Evolutionary conservation across 2,113 vertebrate species (phyloP).

Genomic region (Aegithalos caudatus): DNA sequence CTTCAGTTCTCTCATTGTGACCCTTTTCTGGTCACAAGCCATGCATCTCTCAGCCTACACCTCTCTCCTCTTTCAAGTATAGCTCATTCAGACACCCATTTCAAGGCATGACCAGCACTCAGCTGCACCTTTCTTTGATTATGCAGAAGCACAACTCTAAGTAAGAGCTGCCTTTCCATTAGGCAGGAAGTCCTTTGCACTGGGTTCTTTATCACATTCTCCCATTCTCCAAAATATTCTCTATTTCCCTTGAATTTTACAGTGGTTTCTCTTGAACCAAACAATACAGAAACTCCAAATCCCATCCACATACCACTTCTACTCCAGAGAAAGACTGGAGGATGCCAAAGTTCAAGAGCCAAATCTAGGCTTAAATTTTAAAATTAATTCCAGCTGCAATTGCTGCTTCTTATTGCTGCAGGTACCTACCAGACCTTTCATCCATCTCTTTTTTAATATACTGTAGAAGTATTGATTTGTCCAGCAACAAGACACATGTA

Average conservation of each 20-base stretch:
- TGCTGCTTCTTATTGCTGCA: neutral
- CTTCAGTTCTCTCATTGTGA: fast-evolving
- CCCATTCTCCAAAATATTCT: neutral
- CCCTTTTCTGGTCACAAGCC: neutral
- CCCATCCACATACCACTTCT: neutral
- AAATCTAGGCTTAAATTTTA: neutral
- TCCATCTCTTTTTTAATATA: neutral
- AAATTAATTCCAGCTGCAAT: neutral
- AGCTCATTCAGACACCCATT: neutral
- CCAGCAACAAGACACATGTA: neutral
- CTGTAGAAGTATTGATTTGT: neutral
- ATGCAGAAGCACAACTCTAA: neutral
- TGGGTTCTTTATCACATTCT: neutral
- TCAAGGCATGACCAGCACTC: neutral
- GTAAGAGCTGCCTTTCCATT: neutral
- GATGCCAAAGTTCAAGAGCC: neutral
- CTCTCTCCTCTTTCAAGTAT: neutral
- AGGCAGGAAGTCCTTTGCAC: neutral
- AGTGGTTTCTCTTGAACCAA: neutral
- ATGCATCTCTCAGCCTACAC: neutral
- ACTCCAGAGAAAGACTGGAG: neutral
- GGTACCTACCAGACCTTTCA: neutral
- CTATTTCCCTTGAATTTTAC: neutral
- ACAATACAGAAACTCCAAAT: neutral
- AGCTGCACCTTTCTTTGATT: neutral